Evolutionary conservation across 2,797 vertebrate species (phyloP).

Genomic region (Peromyscus attwateri): DNA sequence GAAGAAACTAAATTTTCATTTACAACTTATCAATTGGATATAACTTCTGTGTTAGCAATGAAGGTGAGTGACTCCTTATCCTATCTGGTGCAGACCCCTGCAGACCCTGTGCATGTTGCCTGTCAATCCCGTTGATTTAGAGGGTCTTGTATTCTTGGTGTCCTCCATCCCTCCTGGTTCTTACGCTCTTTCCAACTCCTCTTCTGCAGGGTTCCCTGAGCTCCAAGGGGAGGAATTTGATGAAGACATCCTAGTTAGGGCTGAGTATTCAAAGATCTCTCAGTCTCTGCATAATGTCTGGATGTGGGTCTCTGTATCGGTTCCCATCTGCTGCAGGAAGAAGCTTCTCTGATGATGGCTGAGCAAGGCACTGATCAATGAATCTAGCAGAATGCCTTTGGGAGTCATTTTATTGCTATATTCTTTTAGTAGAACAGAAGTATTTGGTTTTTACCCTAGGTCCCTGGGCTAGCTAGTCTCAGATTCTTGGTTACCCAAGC

Average conservation of each 20-base stretch:
- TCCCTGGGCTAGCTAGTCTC: not conserved
- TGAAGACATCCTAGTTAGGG: not conserved
- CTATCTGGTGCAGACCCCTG: not conserved
- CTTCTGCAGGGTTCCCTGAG: not conserved
- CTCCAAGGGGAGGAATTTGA: not conserved
- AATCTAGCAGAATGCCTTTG: not conserved
- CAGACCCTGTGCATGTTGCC: not conserved
- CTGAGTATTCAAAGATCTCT: not conserved
- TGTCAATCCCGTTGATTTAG: not conserved
- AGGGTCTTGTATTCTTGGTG: not conserved
- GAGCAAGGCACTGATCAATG: not conserved
- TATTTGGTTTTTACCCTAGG: not conserved
- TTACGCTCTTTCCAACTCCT: not conserved
- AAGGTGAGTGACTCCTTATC: not conserved
- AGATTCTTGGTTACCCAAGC: not conserved
- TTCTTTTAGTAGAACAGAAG: not conserved
- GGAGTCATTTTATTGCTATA: not conserved
- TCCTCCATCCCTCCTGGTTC: not conserved
- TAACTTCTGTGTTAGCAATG: not conserved
- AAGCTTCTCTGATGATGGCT: not conserved
- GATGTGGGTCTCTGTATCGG: not conserved
- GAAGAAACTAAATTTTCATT: not conserved
- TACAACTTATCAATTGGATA: not conserved
- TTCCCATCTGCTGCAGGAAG: not conserved
- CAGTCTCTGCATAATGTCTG: not conserved